Evolutionary conservation across 2,888 invertebrate species (phyloP).

Genomic region (Synergus gifuensis): DNA sequence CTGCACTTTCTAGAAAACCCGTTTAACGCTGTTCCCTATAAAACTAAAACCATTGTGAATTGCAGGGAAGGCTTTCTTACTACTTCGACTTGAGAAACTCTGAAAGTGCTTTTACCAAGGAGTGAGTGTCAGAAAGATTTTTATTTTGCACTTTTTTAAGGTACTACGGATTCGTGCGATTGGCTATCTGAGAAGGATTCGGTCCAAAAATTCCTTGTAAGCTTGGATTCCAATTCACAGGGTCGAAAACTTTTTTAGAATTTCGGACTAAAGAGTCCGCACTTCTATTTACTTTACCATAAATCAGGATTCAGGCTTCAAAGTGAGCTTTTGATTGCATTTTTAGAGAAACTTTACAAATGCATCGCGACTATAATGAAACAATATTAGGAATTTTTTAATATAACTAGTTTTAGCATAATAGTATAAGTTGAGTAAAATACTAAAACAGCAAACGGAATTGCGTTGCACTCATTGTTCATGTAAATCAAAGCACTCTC

Average conservation of each 20-base stretch:
- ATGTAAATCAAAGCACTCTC: constrained; percentile 26
- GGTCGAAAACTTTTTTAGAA: not conserved
- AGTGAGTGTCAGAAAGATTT: constrained; percentile 21
- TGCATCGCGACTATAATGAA: not conserved
- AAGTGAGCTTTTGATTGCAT: not conserved
- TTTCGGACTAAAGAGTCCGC: too few species aligned
- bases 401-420: not conserved
- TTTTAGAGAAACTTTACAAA: not conserved
- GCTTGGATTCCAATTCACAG: not conserved
- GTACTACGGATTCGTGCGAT: not conserved
- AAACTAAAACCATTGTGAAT: constrained; percentile 60
- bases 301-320: too few species aligned
- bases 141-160: constrained; percentile 5
- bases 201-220: not conserved
- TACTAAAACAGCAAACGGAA: constrained; percentile 14
- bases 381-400: not conserved
- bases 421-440: constrained; percentile 1
- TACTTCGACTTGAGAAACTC: constrained; percentile 44
- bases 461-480: constrained; percentile 6
- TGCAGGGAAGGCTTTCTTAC: constrained; percentile 46
- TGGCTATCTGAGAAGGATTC: not conserved
- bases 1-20: constrained; percentile 52
- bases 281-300: too few species aligned
- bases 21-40: constrained; percentile 60
- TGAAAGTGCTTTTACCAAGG: constrained; percentile 46